These are phyloP conservation scores for Halcyon badia DNA, from an alignment of 2,797 vertebrate genomes.

Conservation along the genomic window DNA sequence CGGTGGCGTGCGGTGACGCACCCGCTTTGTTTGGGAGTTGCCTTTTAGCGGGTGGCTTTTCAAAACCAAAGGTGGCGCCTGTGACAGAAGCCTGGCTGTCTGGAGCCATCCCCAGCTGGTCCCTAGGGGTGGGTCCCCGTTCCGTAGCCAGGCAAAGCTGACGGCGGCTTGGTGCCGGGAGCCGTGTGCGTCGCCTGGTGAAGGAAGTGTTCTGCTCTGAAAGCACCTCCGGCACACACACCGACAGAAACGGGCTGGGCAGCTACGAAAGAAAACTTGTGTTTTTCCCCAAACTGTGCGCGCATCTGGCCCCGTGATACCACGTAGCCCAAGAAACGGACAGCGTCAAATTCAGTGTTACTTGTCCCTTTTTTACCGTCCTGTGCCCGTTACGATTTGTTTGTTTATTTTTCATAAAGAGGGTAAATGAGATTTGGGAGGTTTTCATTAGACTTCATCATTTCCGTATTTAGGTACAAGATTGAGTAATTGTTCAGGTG, in stretches of 20 bases:
- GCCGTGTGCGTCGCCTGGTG: neutral
- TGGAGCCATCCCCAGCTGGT: fast-evolving
- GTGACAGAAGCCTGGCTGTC: fast-evolving
- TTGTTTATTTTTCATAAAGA: neutral
- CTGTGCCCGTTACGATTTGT: fast-evolving
- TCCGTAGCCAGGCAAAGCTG: fast-evolving
- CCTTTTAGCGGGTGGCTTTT: neutral
- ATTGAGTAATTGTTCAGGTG: neutral
- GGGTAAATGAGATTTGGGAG: neutral
- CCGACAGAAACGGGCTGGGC: neutral
- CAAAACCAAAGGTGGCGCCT: neutral
- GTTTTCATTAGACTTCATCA: neutral
- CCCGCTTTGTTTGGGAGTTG: too few species aligned
- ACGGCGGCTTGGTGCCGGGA: neutral
- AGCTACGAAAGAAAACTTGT: fast-evolving
- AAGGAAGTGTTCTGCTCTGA: neutral
- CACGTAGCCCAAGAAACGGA: fast-evolving
- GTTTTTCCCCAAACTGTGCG: fast-evolving
- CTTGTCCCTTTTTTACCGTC: fast-evolving
- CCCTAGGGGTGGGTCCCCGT: neutral
- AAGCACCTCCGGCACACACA: neutral
- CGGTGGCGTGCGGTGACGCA: neutral
- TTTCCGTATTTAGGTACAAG: neutral
- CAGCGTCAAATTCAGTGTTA: fast-evolving
- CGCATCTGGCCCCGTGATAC: fast-evolving